Conservation (phyloP, 2,888 invertebrate species). For the Lumbricus terrestris region DNA sequence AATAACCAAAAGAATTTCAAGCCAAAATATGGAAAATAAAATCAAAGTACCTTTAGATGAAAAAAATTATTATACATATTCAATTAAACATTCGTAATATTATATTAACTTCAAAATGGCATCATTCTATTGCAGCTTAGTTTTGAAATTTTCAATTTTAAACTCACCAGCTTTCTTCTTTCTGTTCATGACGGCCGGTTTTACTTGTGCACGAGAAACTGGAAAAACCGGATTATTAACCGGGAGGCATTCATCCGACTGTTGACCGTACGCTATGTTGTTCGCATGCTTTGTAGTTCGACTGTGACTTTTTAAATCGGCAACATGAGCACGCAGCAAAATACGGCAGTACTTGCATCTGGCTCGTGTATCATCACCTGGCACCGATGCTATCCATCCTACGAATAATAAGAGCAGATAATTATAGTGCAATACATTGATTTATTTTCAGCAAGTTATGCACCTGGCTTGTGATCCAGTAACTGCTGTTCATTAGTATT, state of each 20-base stretch:
- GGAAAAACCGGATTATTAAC: background rate
- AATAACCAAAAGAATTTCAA: background rate
- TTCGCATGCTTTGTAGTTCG: conserved; percentile 3
- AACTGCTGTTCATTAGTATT: background rate
- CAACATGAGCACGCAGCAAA: conserved; percentile 5
- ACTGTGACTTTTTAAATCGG: conserved; percentile 10
- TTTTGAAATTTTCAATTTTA: background rate
- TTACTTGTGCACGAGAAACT: background rate
- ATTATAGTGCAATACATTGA: background rate
- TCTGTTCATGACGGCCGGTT: background rate
- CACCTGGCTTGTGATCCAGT: background rate
- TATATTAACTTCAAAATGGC: background rate
- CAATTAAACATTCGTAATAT: background rate
- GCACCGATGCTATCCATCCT: conserved; percentile 7
- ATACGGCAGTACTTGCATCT: conserved; percentile 9
- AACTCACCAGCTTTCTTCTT: background rate
- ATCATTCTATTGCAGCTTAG: background rate
- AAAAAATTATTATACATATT: background rate
- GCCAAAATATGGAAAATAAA: no score
- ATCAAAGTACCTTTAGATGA: no score
- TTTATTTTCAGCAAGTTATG: background rate
- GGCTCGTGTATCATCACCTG: background rate
- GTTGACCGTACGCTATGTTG: background rate
- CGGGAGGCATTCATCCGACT: background rate
- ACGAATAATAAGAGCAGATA: background rate